phyloP scores from a whole-genome alignment of 1,140 invertebrate species.

The Sinella curviseta region DNA sequence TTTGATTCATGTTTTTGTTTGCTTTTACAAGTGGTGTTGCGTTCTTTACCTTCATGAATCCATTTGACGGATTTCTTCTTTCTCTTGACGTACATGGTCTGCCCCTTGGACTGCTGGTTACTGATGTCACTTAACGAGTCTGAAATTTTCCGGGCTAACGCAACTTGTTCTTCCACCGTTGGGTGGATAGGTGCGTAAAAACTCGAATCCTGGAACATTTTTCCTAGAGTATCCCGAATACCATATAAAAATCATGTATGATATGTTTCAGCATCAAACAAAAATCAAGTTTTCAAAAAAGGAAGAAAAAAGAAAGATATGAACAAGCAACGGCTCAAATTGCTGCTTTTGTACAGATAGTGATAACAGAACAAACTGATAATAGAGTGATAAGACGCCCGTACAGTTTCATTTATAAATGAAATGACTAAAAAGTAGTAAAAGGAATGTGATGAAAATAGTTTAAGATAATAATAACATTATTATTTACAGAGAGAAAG shows the following conservation, averaged over 20 bases:
- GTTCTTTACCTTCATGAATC: constrained; percentile 78
- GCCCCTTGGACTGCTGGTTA: constrained; percentile 87
- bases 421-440: too few species aligned
- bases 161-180: constrained; percentile 92
- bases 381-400: too few species aligned
- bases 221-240: constrained; percentile 64
- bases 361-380: too few species aligned
- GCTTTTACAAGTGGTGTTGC: not conserved
- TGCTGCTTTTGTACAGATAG: too few species aligned
- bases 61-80: constrained; percentile 91
- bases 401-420: too few species aligned
- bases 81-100: constrained; percentile 91
- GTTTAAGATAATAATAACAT: too few species aligned
- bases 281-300: too few species aligned
- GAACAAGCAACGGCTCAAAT: too few species aligned
- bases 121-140: constrained; percentile 86
- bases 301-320: too few species aligned
- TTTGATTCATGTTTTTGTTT: not conserved
- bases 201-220: constrained; percentile 87
- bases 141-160: constrained; percentile 84
- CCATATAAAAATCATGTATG: constrained; percentile 33
- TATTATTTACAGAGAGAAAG: too few species aligned
- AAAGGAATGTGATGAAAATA: too few species aligned
- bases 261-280: constrained; percentile 1
- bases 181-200: constrained; percentile 89